Base-by-base conservation (phyloP, 2,888 invertebrate species). In the Leptinotarsa juncta region DNA sequence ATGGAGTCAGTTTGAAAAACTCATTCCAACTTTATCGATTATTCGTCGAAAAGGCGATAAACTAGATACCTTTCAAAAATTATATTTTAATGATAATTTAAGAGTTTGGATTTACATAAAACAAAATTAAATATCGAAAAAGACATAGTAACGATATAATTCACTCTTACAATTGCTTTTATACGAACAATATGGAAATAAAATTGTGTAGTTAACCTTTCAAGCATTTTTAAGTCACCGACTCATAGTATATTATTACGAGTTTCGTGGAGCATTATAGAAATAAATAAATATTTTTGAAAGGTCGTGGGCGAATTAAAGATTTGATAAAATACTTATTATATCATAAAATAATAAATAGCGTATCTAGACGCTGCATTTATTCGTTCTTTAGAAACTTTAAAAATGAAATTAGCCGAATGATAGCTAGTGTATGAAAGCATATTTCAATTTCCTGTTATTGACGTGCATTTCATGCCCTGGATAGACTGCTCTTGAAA, bases 51-150 rank as follows among this genome's bases (percentile, higher is more conserved):
- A 57, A 57, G 23, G 57, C 57, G 15, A 57, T 57, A 57, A 57
- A 57, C 57, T 57, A 23, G 57, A 23, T 57, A 57, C 23, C 57
- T 26, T 57, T 57, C 57, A 20, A 23, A 57, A 23, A 57, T 57
- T 23, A 57, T 57, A 20, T 57, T 57, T 57, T 23, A 57, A 57
- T 57, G 57, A 57, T 57, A 57, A 57, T 57, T 57, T 57, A 55
- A 55, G 55, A 55, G 55, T 55, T 57, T 15, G 14, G 57, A 57
- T 57, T 57, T 23, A 14, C 57, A 57, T 57, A 57, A 57, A 57
- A 57, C 57, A 23, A 57, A 57, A 57, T 57, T 57, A 23, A 57
- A 12, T 57, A 23, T 57, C 57, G 57, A 57, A 57, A 57, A 57
- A 57, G 23, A 57, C 15, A 23, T 57, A 15, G 23, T 57, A 23